phyloP scores from a whole-genome alignment of 2,113 vertebrate species.

The Saguinus midas region DNA sequence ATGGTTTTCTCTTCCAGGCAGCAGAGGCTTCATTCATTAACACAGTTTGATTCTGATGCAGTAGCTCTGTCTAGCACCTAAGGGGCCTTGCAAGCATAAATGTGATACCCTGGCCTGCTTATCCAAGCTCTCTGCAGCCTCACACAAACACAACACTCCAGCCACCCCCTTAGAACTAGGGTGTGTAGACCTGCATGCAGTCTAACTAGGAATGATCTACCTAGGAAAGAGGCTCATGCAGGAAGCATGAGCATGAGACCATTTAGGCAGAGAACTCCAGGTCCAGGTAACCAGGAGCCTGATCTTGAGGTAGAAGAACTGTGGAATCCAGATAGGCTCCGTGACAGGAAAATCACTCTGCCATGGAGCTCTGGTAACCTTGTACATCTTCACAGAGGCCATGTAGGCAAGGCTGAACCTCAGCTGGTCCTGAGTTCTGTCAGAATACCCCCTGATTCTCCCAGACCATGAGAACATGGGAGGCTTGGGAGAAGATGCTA shows the following conservation, averaged over 20 bases:
- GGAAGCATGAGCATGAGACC: neutral
- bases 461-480: neutral
- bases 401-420: neutral
- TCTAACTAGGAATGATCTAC: neutral
- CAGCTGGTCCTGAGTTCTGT: neutral
- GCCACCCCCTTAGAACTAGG: neutral
- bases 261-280: no score
- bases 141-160: no score
- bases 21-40: neutral
- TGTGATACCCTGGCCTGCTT: neutral
- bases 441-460: neutral
- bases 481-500: neutral
- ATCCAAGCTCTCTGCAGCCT: neutral
- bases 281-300: neutral
- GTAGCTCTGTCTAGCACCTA: neutral
- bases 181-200: neutral
- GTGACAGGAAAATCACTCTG: neutral
- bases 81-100: neutral
- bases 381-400: neutral
- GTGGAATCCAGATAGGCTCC: neutral
- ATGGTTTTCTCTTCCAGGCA: neutral
- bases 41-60: neutral
- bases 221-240: neutral
- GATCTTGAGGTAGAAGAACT: fast-evolving
- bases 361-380: neutral